Evolutionary conservation across 2,113 vertebrate genomes (phyloP).

Genomic region (Barbus barbus): DNA sequence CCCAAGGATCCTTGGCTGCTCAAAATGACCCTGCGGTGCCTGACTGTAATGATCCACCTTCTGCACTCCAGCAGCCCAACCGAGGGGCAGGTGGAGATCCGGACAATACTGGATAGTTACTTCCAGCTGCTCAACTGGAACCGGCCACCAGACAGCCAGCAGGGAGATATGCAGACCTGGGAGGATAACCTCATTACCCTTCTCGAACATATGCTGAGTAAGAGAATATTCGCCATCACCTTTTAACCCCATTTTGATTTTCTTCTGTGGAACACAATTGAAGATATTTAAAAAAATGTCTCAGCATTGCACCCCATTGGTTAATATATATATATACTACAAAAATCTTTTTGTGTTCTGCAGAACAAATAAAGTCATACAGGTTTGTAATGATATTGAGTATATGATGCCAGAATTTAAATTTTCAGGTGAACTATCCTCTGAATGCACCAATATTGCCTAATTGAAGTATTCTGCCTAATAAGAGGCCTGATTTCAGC

Average conservation of each 20-base stretch:
- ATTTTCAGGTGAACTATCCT: not conserved
- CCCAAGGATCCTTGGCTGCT: conserved; percentile 66
- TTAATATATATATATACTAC: not conserved
- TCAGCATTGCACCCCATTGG: not conserved
- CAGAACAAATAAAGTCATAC: not conserved
- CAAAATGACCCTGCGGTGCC: conserved; percentile 70
- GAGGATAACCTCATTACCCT: conserved; percentile 81
- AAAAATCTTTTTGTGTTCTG: not conserved
- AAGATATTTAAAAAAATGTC: not conserved
- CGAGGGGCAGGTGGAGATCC: conserved; percentile 81
- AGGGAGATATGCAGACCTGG: conserved; percentile 64
- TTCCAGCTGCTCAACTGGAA: conserved; percentile 91
- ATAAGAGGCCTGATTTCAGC: not conserved
- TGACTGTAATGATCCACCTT: conserved; percentile 85
- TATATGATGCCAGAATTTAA: too few relatives aligned
- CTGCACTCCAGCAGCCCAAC: conserved; percentile 83
- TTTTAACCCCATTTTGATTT: too few relatives aligned
- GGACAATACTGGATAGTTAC: conserved; percentile 83
- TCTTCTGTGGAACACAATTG: not conserved
- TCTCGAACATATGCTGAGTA: conserved; percentile 91
- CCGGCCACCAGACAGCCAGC: conserved; percentile 65
- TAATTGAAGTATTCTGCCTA: not conserved
- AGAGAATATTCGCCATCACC: conserved; percentile 48
- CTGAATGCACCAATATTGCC: not conserved
- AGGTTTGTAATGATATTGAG: too few relatives aligned